These are phyloP conservation scores for Clivina fossor DNA, from an alignment of 2,888 invertebrate genomes.

Conservation along the genomic window DNA sequence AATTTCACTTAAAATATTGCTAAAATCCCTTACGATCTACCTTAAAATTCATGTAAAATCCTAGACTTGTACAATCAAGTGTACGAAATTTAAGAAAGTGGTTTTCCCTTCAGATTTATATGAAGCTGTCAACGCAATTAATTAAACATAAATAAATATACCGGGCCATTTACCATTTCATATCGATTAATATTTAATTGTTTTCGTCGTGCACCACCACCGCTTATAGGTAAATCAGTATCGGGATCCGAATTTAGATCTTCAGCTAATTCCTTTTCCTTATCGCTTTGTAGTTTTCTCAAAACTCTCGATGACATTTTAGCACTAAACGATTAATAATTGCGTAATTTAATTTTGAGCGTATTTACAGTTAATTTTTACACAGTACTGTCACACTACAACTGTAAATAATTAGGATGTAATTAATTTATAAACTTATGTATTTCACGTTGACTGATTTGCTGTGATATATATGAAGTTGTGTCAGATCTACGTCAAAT, in stretches of 20 bases:
- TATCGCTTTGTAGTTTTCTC: conserved; percentile 65
- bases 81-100: too few relatives aligned
- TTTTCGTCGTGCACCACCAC: conserved; percentile 59
- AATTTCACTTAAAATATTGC: too few relatives aligned
- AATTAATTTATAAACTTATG: conserved; percentile 12
- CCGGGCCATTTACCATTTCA: conserved; percentile 63
- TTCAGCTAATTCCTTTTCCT: conserved; percentile 57
- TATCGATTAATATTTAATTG: conserved; percentile 67
- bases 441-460: conserved; percentile 26
- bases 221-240: conserved; percentile 56
- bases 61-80: too few relatives aligned
- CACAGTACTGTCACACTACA: conserved; percentile 4
- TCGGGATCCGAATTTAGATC: conserved; percentile 58
- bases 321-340: conserved; percentile 1
- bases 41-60: too few relatives aligned
- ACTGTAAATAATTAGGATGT: conserved; percentile 21
- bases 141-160: conserved; percentile 1
- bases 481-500: conserved; percentile 23
- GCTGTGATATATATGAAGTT: conserved; percentile 25
- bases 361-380: conserved; percentile 1
- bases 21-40: too few relatives aligned
- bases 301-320: conserved; percentile 67
- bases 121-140: too few relatives aligned
- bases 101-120: too few relatives aligned
- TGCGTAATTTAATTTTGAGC: conserved; percentile 4